phyloP scores from a whole-genome alignment of 2,113 vertebrate species.

The Bothrops jararaca region DNA sequence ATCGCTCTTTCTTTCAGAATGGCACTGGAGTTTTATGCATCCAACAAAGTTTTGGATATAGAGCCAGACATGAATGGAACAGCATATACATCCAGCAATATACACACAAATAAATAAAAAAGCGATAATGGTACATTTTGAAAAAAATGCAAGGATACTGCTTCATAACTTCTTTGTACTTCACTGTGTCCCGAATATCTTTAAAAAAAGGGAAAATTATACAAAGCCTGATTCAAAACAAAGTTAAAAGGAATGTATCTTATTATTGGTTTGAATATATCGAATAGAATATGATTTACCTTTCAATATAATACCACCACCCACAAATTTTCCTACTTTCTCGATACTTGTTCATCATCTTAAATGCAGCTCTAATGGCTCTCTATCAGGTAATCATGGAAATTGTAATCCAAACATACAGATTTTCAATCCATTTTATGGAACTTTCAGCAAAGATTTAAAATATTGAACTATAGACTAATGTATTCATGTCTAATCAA shows the following conservation, averaged over 20 bases:
- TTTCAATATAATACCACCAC: not conserved
- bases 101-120: not conserved
- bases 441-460: not conserved
- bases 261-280: not conserved
- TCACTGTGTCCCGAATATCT: conserved; percentile 97
- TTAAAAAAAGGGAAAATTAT: not conserved
- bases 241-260: not conserved
- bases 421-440: not conserved
- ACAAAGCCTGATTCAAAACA: not conserved
- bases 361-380: not conserved
- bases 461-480: not conserved
- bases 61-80: not conserved
- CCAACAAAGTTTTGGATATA: not conserved
- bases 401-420: not conserved
- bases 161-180: conserved; percentile 99
- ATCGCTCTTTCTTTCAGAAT: not conserved
- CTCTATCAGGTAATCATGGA: not conserved
- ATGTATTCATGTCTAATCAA: not conserved
- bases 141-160: conserved; percentile 81
- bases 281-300: not conserved
- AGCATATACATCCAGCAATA: not conserved
- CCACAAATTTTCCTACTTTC: not conserved
- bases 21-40: not conserved
- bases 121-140: not conserved
- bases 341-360: not conserved